Percentiles rank a stretch among this genome's conserved stretches.
Evolutionary conservation across 2,888 invertebrate species (phyloP).

Genomic region (Tinea semifulvella): DNA sequence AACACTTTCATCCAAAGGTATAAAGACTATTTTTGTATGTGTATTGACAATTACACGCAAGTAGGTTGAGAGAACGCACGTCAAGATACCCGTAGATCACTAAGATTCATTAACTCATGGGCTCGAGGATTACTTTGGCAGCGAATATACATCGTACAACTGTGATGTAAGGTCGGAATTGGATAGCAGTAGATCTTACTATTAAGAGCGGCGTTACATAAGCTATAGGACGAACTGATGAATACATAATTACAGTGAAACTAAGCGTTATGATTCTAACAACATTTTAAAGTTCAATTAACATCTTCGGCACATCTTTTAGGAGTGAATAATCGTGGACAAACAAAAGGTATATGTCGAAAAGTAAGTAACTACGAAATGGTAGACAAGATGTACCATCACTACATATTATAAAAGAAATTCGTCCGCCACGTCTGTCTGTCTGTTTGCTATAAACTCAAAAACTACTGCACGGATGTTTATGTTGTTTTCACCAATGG

Average conservation of each 20-base stretch:
- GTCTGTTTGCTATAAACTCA: no score
- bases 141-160: not conserved
- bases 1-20: not conserved
- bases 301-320: no score
- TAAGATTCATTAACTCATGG: slow-evolving; percentile 55
- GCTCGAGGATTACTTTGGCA: not conserved
- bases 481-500: no score
- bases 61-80: slow-evolving; percentile 63
- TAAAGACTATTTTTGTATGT: not conserved
- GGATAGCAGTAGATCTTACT: not conserved
- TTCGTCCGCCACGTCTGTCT: no score
- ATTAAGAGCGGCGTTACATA: slow-evolving; percentile 18
- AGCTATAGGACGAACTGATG: slow-evolving; percentile 19
- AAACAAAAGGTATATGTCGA: no score
- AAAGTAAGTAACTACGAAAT: no score
- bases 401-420: no score
- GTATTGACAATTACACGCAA: slow-evolving; percentile 48
- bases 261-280: not conserved
- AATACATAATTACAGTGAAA: slow-evolving; percentile 3
- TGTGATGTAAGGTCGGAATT: not conserved
- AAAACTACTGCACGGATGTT: no score
- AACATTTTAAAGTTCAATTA: no score
- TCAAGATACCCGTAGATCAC: slow-evolving; percentile 54
- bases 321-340: no score
- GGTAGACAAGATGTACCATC: no score